A percentile compares a stretch with the other conserved stretches of the same genome.
Evolutionary conservation across 2,797 vertebrate species (phyloP).

Genomic region (Sebastes hubbsi): DNA sequence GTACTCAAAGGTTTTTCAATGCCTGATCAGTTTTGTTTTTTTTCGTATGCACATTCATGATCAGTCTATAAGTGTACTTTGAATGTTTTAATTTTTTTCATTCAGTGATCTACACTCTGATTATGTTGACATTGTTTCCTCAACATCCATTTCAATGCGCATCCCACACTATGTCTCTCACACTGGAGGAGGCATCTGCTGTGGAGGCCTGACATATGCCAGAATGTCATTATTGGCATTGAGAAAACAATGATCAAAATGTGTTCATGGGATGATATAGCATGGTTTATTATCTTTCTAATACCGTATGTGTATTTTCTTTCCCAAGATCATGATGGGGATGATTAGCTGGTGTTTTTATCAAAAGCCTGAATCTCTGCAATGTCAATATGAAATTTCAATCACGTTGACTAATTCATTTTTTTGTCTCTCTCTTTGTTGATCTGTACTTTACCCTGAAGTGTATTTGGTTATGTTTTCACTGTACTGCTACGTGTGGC

Average conservation of each 20-base stretch:
- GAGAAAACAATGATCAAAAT: conserved; percentile 51
- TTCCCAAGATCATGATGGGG: conserved; percentile 58
- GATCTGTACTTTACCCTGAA: conserved; percentile 53
- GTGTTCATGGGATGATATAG: conserved; percentile 63
- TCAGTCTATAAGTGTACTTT: conserved; percentile 56
- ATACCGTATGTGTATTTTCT: conserved; percentile 67
- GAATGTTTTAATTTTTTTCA: conserved; percentile 43
- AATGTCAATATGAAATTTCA: conserved; percentile 56
- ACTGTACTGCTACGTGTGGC: conserved; percentile 57
- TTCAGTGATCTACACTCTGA: conserved; percentile 31
- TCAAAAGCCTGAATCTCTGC: conserved; percentile 58
- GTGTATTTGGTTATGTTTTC: conserved; percentile 62
- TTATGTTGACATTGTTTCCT: conserved; percentile 39
- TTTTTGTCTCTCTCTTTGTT: conserved; percentile 37
- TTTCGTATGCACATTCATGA: conserved; percentile 48
- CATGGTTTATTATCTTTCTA: conserved; percentile 75
- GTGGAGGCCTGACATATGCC: conserved; percentile 38
- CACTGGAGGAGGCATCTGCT: conserved; percentile 12
- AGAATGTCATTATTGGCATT: conserved; percentile 48
- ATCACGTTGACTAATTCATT: conserved; percentile 51
- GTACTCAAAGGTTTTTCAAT: conserved; percentile 47
- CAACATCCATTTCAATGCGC: conserved; percentile 38
- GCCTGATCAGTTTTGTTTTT: conserved; percentile 23
- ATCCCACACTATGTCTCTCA: conserved; percentile 25
- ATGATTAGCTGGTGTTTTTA: conserved; percentile 60